phyloP scores from a whole-genome alignment of 2,113 vertebrate species.

The Stigmatopora nigra region DNA sequence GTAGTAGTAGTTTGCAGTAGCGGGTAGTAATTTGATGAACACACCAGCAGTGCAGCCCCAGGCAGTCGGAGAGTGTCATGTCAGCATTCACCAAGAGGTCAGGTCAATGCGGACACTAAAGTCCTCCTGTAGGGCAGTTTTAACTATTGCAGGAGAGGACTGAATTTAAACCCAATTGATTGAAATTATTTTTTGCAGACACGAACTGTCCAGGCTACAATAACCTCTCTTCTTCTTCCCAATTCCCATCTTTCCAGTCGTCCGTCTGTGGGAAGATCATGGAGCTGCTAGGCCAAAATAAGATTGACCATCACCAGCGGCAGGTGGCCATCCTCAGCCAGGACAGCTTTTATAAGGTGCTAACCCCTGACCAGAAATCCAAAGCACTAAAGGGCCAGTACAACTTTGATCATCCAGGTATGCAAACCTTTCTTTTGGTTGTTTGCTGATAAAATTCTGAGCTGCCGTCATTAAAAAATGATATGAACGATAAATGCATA shows the following conservation, averaged over 20 bases:
- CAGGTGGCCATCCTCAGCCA: conserved; percentile 97
- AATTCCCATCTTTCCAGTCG: conserved; percentile 65
- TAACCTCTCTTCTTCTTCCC: too few species aligned
- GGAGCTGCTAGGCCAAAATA: conserved; percentile 92
- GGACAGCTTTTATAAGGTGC: conserved; percentile 93
- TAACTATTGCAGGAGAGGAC: not conserved
- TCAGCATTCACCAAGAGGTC: conserved; percentile 46
- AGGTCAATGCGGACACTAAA: conserved; percentile 38
- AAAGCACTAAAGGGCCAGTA: conserved; percentile 94
- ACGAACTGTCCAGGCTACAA: too few species aligned
- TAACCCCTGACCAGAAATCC: conserved; percentile 90
- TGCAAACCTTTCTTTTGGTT: not conserved
- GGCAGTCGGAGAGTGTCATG: conserved; percentile 26
- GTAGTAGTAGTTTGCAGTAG: not conserved
- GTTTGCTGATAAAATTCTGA: not conserved
- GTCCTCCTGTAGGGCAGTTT: not conserved
- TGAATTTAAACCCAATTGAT: not conserved
- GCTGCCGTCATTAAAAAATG: not conserved
- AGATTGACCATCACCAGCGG: conserved; percentile 89
- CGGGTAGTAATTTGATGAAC: conserved; percentile 13
- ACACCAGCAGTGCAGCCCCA: conserved; percentile 41
- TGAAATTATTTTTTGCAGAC: not conserved
- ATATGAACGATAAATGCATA: too few species aligned
- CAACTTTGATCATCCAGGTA: conserved; percentile 98
- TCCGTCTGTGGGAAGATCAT: conserved; percentile 95